These are phyloP conservation scores for Theristicus caerulescens DNA, from an alignment of 2,113 vertebrate genomes.

Conservation along the genomic window DNA sequence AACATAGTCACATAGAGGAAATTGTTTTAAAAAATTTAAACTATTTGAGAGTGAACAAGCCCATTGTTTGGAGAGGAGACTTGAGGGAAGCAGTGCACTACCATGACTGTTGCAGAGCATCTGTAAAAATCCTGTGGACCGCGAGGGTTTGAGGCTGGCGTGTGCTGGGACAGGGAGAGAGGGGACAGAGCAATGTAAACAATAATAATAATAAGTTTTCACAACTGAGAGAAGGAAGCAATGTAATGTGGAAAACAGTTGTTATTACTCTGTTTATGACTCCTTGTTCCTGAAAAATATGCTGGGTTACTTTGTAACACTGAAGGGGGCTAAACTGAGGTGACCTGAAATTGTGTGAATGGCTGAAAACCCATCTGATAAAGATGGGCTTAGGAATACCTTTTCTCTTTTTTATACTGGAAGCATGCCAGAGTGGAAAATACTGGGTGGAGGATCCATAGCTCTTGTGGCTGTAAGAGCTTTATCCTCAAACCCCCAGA, in stretches of 20 bases:
- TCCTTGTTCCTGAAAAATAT: background rate
- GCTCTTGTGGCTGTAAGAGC: background rate
- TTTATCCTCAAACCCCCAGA: background rate
- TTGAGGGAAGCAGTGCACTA: background rate
- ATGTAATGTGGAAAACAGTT: conserved; percentile 43
- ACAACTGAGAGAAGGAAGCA: background rate
- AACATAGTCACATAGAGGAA: background rate
- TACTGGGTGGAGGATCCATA: background rate
- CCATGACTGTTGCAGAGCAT: background rate
- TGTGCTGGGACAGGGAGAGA: background rate
- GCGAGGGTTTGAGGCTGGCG: rapidly evolving
- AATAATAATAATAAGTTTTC: conserved; percentile 9
- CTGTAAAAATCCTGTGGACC: background rate
- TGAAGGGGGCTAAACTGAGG: background rate
- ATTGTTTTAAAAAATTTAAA: background rate
- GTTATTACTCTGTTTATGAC: background rate
- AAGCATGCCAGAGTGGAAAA: conserved; percentile 3
- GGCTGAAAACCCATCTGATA: conserved; percentile 19
- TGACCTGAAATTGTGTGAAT: background rate
- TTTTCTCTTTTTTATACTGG: background rate
- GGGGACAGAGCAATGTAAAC: conserved; percentile 12
- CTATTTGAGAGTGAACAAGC: background rate
- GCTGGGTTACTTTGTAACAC: background rate
- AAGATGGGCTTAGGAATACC: background rate
- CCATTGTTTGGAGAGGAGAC: background rate